Evolutionary conservation across 2,888 invertebrate genomes (phyloP).

Genomic region (Coenonympha arcania): DNA sequence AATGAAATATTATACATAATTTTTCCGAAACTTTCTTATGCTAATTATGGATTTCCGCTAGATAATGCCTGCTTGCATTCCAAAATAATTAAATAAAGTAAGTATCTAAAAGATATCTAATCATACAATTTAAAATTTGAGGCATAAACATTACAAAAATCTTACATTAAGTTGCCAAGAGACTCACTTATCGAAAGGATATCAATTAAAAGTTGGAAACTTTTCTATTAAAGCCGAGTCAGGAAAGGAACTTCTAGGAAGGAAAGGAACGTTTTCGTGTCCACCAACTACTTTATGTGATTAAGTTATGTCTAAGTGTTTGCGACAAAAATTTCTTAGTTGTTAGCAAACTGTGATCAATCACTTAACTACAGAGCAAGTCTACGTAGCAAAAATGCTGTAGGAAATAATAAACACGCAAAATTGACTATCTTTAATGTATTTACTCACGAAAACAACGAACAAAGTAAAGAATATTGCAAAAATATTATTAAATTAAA

Average conservation of each 20-base stretch:
- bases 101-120: no score
- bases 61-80: no score
- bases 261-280: conserved; percentile 36
- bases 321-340: conserved; percentile 32
- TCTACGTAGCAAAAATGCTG: not conserved
- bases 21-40: no score
- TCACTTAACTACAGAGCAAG: not conserved
- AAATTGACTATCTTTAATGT: no score
- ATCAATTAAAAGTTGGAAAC: conserved; percentile 35
- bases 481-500: no score
- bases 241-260: conserved; percentile 36
- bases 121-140: no score
- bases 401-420: not conserved
- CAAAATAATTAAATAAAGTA: no score
- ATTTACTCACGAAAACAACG: not conserved
- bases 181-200: conserved; percentile 26
- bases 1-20: no score
- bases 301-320: conserved; percentile 29
- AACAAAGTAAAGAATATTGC: not conserved
- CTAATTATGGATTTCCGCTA: no score
- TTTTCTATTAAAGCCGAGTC: conserved; percentile 45
- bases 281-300: conserved; percentile 40
- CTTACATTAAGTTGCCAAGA: no score
- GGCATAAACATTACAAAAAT: no score
- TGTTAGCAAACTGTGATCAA: conserved; percentile 17